Evolutionary conservation across 2,113 vertebrate species (phyloP).

Genomic region (Oryzias celebensis): DNA sequence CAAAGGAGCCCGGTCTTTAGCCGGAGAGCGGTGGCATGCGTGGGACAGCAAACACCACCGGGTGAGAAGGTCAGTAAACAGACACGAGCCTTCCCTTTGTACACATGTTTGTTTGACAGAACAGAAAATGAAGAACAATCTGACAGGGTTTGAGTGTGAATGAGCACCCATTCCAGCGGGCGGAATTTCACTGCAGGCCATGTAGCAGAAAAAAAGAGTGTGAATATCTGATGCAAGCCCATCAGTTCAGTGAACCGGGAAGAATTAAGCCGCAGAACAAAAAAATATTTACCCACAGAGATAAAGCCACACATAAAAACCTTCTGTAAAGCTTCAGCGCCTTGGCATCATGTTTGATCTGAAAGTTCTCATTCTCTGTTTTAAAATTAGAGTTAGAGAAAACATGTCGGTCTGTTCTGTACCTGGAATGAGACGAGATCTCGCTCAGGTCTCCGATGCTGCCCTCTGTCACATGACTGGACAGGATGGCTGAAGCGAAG

Average conservation of each 20-base stretch:
- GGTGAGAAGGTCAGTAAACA: constrained; percentile 59
- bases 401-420: constrained; percentile 10
- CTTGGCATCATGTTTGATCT: no score
- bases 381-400: neutral
- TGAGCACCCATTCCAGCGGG: constrained; percentile 12
- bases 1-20: constrained; percentile 11
- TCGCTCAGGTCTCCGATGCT: constrained; percentile 92
- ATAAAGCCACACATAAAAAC: neutral
- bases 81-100: constrained; percentile 25
- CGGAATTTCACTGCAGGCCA: constrained; percentile 9
- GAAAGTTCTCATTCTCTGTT: no score
- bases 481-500: constrained; percentile 78
- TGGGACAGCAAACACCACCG: constrained; percentile 10
- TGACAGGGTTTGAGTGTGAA: neutral
- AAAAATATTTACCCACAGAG: neutral
- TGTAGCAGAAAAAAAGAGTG: constrained; percentile 16
- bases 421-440: constrained; percentile 94
- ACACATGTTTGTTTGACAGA: neutral
- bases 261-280: constrained; percentile 4
- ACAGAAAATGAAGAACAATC: constrained; percentile 6
- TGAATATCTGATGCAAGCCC: constrained; percentile 18
- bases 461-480: constrained; percentile 78
- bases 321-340: neutral
- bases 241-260: constrained; percentile 45
- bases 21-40: constrained; percentile 34